Conservation (phyloP, 1,140 invertebrate species). For the Cotesia glomerata region DNA sequence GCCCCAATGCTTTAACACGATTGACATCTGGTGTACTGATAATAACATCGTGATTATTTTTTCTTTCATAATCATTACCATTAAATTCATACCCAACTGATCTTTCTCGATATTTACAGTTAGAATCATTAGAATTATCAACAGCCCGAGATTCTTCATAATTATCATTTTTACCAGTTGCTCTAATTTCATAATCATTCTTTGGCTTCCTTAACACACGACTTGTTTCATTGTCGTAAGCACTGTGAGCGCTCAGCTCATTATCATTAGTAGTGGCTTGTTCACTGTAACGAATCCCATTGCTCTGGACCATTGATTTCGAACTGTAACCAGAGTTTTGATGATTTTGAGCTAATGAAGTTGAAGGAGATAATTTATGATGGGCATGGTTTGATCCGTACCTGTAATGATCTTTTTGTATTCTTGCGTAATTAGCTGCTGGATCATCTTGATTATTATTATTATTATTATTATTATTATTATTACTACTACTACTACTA, state of each 20-base stretch:
- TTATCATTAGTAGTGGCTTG: slow-evolving; percentile 27
- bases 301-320: slow-evolving; percentile 52
- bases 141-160: not conserved
- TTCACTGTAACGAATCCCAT: slow-evolving; percentile 50
- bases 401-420: slow-evolving; percentile 56
- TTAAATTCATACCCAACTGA: slow-evolving; percentile 42
- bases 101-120: slow-evolving; percentile 30
- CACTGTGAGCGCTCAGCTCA: not conserved
- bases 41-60: slow-evolving; percentile 29
- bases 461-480: too few relatives aligned
- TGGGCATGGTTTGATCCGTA: slow-evolving; percentile 38
- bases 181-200: slow-evolving; percentile 44
- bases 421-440: slow-evolving; percentile 51
- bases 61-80: slow-evolving; percentile 47
- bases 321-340: slow-evolving; percentile 50
- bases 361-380: slow-evolving; percentile 51
- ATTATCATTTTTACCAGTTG: slow-evolving; percentile 32
- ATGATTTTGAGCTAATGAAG: slow-evolving; percentile 47
- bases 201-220: slow-evolving; percentile 25
- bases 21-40: slow-evolving; percentile 47
- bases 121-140: slow-evolving; percentile 25
- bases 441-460: slow-evolving; percentile 41
- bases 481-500: too few relatives aligned
- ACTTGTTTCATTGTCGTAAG: slow-evolving; percentile 7
- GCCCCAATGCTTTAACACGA: slow-evolving; percentile 32